A percentile compares a stretch with the other conserved stretches of the same genome.
Conservation (phyloP, 92 coral and sea anemone genomes). For the Meandrina meandrites region DNA sequence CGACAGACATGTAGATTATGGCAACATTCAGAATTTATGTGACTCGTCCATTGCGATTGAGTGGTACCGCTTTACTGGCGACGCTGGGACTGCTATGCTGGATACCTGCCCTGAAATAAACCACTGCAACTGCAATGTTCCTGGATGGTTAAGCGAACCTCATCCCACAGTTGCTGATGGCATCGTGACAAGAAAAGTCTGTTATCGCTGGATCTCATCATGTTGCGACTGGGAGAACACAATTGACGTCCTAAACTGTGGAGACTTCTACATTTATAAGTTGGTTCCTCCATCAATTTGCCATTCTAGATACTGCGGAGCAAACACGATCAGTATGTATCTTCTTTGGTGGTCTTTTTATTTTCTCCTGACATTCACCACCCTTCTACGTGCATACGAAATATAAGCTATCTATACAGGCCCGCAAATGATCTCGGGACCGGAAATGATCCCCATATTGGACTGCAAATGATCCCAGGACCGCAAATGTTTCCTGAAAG, state of each 20-base stretch:
- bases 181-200: conserved; percentile 5
- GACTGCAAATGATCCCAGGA: too few relatives aligned
- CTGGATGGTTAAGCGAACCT: conserved; percentile 28
- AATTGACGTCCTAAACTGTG: conserved; percentile 8
- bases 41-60: not conserved
- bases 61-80: conserved; percentile 27
- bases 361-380: too few relatives aligned
- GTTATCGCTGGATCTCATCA: not conserved
- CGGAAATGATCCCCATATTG: too few relatives aligned
- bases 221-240: conserved; percentile 3
- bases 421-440: too few relatives aligned
- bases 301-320: conserved; percentile 11
- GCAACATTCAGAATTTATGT: not conserved
- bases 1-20: not conserved
- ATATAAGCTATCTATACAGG: too few relatives aligned
- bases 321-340: conserved; percentile 3
- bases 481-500: too few relatives aligned
- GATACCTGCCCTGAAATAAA: not conserved
- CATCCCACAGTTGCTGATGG: conserved; percentile 33
- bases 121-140: not conserved
- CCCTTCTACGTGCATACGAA: too few relatives aligned
- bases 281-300: not conserved
- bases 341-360: too few relatives aligned
- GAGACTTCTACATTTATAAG: conserved; percentile 24
- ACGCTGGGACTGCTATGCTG: conserved; percentile 6